phyloP scores from a whole-genome alignment of 37 sponge, comb jelly and placozoan species.

The Ephydatia muelleri region DNA sequence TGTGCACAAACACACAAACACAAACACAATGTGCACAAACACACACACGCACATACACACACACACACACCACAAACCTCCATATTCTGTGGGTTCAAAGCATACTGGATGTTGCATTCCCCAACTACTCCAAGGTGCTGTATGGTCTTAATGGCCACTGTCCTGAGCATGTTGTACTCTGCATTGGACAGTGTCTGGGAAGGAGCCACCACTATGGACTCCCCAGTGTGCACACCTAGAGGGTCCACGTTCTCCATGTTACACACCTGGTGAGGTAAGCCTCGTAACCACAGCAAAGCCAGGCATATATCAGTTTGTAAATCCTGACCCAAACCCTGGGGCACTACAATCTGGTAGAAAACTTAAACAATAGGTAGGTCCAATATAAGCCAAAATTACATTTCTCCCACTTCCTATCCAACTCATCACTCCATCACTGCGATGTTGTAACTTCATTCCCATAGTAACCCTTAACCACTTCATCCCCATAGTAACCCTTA shows the following conservation, averaged over 20 bases:
- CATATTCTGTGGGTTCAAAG: slow-evolving; percentile 84
- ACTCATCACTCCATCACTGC: too few species aligned
- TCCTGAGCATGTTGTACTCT: slow-evolving; percentile 94
- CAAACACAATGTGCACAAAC: neutral
- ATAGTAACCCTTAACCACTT: too few species aligned
- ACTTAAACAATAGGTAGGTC: too few species aligned
- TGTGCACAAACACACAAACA: neutral
- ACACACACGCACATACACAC: slow-evolving; percentile 21
- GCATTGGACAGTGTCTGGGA: slow-evolving; percentile 95
- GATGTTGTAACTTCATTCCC: too few species aligned
- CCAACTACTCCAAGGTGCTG: slow-evolving; percentile 94
- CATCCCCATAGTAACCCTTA: too few species aligned
- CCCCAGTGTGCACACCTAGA: slow-evolving; percentile 99
- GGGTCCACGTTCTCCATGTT: slow-evolving; percentile 99
- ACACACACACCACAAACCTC: slow-evolving; percentile 57
- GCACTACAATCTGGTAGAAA: too few species aligned
- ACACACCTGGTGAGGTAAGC: slow-evolving; percentile 75
- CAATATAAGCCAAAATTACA: too few species aligned
- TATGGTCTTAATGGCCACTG: slow-evolving; percentile 90
- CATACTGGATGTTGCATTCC: slow-evolving; percentile 99
- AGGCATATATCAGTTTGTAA: neutral
- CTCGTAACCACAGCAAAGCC: neutral
- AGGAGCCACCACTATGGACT: slow-evolving; percentile 98
- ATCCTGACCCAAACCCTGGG: neutral
- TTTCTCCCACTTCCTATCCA: too few species aligned